Evolutionary conservation across 2,113 vertebrate genomes (phyloP).

Genomic region (Picathartes gymnocephalus): DNA sequence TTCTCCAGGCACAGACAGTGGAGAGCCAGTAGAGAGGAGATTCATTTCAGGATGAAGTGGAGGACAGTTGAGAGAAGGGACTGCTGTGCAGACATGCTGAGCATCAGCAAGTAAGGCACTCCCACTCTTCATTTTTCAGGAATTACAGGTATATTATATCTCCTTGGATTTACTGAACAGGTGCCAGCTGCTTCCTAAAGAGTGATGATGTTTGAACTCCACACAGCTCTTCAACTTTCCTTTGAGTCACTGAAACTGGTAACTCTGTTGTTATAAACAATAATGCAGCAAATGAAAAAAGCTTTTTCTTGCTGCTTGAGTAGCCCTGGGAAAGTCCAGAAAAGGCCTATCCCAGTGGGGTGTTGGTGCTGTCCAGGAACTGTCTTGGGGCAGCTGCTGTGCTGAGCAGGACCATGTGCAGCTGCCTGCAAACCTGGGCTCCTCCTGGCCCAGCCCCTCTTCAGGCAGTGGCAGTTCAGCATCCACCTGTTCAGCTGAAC

Average conservation of each 20-base stretch:
- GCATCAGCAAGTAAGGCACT: background rate
- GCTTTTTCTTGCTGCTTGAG: background rate
- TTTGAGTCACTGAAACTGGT: background rate
- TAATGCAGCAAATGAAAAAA: background rate
- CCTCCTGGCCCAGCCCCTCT: background rate
- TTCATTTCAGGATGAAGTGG: background rate
- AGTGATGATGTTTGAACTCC: background rate
- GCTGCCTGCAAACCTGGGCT: background rate
- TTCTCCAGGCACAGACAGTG: background rate
- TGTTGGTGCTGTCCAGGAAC: background rate
- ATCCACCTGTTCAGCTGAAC: accelerated
- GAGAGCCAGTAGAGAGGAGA: background rate
- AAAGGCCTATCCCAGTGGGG: background rate
- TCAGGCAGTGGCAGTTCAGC: background rate
- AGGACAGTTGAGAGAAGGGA: background rate
- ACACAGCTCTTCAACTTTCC: background rate
- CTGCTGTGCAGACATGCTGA: background rate
- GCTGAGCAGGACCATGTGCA: background rate
- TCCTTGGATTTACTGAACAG: background rate
- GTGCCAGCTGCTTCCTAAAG: background rate
- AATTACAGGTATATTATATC: background rate
- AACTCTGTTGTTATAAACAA: background rate
- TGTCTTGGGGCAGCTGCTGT: background rate
- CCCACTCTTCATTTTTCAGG: background rate
- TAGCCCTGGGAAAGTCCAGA: background rate